Conservation (phyloP, 1,140 invertebrate genomes). For the Diplogasteroides magnus region DNA sequence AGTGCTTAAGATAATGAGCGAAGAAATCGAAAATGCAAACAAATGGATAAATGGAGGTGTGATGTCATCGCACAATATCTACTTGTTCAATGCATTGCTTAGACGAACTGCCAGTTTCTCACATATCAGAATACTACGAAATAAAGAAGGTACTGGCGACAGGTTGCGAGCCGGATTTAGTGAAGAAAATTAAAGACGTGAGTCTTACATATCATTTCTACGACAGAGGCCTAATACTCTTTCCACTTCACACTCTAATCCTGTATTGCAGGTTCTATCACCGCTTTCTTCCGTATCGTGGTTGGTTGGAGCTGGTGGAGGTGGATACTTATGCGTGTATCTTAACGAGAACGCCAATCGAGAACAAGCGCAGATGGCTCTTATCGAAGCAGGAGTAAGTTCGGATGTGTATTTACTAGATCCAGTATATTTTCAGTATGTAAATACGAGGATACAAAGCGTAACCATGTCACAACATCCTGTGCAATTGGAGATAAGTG, state of each 20-base stretch:
- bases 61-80: no score
- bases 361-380: not conserved
- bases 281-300: not conserved
- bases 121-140: not conserved
- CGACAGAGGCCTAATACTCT: not conserved
- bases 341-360: not conserved
- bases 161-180: not conserved
- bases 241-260: not conserved
- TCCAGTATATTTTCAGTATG: no score
- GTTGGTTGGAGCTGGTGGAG: not conserved
- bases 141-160: not conserved
- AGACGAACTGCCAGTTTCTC: not conserved
- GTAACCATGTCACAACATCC: no score
- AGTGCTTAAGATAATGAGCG: not conserved
- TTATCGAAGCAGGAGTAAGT: not conserved
- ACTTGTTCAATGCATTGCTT: no score
- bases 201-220: not conserved
- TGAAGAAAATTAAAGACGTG: not conserved
- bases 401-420: no score
- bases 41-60: not conserved
- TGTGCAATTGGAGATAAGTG: no score
- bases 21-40: not conserved
- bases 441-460: no score
- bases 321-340: not conserved
- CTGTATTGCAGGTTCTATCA: not conserved